Conservation (phyloP, 2,888 invertebrate genomes). For the Drosophila paranaensis region DNA sequence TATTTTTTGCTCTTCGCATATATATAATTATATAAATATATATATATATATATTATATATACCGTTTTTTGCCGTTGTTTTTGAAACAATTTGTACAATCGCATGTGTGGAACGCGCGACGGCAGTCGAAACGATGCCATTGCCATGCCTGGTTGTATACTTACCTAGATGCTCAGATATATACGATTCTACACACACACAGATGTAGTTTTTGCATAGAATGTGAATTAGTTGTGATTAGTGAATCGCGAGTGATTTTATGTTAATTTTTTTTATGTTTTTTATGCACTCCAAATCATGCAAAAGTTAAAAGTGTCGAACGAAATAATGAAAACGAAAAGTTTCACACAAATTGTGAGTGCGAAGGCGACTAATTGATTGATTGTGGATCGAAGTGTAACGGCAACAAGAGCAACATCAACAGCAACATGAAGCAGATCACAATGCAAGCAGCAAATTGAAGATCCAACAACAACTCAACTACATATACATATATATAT, state of each 20-base stretch:
- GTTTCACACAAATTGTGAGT: conserved; percentile 30
- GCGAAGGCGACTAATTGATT: conserved; percentile 29
- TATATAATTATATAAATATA: too few species aligned
- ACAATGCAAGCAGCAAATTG: conserved; percentile 33
- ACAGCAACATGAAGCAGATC: conserved; percentile 9
- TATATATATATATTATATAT: too few species aligned
- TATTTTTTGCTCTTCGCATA: conserved; percentile 6
- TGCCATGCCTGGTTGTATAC: conserved; percentile 45
- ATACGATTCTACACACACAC: conserved; percentile 18
- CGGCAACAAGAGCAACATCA: conserved; percentile 2
- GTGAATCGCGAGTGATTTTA: conserved; percentile 50
- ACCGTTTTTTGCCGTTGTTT: neutral
- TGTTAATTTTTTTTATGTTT: conserved; percentile 29
- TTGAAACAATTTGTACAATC: conserved; percentile 30
- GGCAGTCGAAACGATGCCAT: conserved; percentile 58
- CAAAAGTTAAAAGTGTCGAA: conserved; percentile 17
- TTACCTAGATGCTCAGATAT: conserved; percentile 35
- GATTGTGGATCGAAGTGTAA: conserved; percentile 35
- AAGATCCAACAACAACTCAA: conserved; percentile 18
- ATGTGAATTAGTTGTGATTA: conserved; percentile 38
- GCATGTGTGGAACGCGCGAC: conserved; percentile 55
- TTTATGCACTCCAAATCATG: conserved; percentile 15
- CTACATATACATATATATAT: conserved; percentile 9
- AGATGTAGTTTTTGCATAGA: conserved; percentile 22
- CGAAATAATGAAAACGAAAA: conserved; percentile 41